phyloP scores from a whole-genome alignment of 2,888 invertebrate species.

The Tenthredo livida region DNA sequence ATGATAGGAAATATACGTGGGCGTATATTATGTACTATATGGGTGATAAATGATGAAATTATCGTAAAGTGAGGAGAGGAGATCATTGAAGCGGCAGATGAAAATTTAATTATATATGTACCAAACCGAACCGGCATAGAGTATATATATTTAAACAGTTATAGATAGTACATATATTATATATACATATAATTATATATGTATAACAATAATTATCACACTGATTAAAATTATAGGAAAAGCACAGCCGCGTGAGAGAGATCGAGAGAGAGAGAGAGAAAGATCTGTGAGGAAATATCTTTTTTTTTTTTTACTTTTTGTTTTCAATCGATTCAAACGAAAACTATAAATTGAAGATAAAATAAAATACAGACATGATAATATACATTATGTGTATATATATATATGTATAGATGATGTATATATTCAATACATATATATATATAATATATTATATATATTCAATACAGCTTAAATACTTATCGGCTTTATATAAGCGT shows the following conservation, averaged over 20 bases:
- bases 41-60: slow-evolving; percentile 4
- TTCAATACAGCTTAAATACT: slow-evolving; percentile 30
- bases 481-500: slow-evolving; percentile 41
- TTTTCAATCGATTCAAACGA: neutral
- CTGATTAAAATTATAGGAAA: neutral
- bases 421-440: neutral
- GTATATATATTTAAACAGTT: neutral
- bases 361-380: neutral
- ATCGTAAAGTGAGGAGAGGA: neutral
- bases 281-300: slow-evolving; percentile 17
- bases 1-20: neutral
- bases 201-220: neutral
- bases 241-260: neutral
- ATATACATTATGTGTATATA: no score
- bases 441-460: neutral
- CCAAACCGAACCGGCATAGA: neutral
- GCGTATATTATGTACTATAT: neutral
- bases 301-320: neutral
- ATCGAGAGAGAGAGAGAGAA: neutral
- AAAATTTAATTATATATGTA: neutral
- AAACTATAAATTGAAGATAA: slow-evolving; percentile 3
- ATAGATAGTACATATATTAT: no score
- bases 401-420: no score
- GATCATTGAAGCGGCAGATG: neutral
- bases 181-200: no score